phyloP scores from a whole-genome alignment of 2,113 vertebrate species.

The Mixornis gularis region DNA sequence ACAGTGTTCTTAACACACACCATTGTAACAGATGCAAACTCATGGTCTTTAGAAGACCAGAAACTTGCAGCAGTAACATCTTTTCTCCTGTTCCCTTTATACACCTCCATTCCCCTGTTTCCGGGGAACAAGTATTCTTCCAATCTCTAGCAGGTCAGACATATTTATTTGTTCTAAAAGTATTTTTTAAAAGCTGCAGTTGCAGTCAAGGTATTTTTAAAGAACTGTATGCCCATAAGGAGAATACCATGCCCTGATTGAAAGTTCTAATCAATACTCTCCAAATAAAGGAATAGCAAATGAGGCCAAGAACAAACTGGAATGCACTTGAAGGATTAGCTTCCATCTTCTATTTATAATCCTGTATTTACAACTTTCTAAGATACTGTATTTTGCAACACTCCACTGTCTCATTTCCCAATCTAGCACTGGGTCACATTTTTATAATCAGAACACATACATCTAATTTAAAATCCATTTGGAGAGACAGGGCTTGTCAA shows the following conservation, averaged over 20 bases:
- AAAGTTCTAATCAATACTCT: conserved; percentile 23
- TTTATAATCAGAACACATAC: not conserved
- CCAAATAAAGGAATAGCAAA: conserved; percentile 7
- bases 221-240: not conserved
- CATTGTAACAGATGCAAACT: not conserved
- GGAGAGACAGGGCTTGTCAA: not conserved
- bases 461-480: not conserved
- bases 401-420: not conserved
- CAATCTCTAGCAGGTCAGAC: not conserved
- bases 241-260: conserved; percentile 45
- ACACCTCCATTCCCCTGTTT: not conserved
- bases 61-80: not conserved
- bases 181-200: conserved; percentile 4
- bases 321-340: not conserved
- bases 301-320: conserved; percentile 41
- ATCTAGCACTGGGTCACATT: not conserved
- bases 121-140: not conserved
- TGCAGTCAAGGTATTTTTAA: conserved; percentile 37
- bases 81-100: not conserved
- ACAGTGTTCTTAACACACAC: not conserved
- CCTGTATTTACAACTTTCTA: not conserved
- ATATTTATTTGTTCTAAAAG: not conserved
- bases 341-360: not conserved
- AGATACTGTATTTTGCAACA: not conserved
- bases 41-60: not conserved